Percentiles rank a stretch among this genome's conserved stretches.
These are phyloP conservation scores for Phyllotreta striolata DNA, from an alignment of 2,888 invertebrate genomes.

Conservation along the genomic window DNA sequence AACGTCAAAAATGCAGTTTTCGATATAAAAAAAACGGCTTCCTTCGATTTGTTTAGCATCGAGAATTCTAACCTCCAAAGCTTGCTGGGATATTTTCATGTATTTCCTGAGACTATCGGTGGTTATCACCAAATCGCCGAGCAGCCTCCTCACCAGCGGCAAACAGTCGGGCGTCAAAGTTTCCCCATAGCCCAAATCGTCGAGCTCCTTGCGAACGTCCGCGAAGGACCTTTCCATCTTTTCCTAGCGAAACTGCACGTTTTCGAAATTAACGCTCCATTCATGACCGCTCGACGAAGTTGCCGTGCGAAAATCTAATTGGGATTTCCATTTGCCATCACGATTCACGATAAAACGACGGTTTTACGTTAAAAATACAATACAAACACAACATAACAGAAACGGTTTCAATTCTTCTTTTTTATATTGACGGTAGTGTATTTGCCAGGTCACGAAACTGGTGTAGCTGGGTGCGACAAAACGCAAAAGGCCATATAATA, in stretches of 20 bases:
- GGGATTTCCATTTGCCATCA: too few relatives aligned
- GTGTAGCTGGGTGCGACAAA: too few relatives aligned
- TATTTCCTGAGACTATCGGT: constrained; percentile 88
- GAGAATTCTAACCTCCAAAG: constrained; percentile 67
- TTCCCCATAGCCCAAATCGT: constrained; percentile 84
- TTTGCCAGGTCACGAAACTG: too few relatives aligned
- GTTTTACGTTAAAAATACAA: too few relatives aligned
- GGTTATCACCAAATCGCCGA: constrained; percentile 85
- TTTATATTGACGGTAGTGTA: too few relatives aligned
- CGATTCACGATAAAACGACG: too few relatives aligned
- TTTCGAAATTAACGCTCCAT: constrained; percentile 8
- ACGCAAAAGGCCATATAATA: too few relatives aligned
- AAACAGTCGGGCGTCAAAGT: constrained; percentile 78
- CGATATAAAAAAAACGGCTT: neutral
- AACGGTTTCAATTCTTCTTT: too few relatives aligned
- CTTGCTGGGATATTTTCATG: constrained; percentile 77
- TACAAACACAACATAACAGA: too few relatives aligned
- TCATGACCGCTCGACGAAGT: constrained; percentile 7
- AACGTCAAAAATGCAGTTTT: constrained; percentile 15
- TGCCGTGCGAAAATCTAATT: neutral
- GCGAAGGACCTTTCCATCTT: constrained; percentile 55
- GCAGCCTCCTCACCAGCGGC: constrained; percentile 79
- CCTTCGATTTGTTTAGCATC: constrained; percentile 5
- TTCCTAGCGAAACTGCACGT: constrained; percentile 12
- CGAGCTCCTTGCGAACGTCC: constrained; percentile 71